Evolutionary conservation across 2,888 invertebrate species (phyloP), one percentile per base, ranked within the genome.

Genomic region (Marronus borbonicus): DNA sequence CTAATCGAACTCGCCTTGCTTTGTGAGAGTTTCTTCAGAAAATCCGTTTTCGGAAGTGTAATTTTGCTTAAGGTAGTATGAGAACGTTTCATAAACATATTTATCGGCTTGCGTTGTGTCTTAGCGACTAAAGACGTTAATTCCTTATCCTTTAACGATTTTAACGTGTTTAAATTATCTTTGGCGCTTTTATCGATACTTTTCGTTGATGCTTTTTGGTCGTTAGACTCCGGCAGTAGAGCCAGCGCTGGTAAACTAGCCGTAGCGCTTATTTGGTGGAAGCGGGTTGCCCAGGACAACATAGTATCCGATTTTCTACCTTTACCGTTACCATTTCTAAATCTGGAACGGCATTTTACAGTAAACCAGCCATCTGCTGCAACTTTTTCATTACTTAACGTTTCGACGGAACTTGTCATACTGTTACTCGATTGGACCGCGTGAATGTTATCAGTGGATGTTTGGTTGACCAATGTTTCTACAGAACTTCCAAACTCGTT

Each of bases 321-420:
- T 14, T 91, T 91, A 83, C 90, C 90, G 14, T 90, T 89, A 52
- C 79, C 79, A 82, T 90, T 89, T 81, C 87, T 91, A 62, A 92
- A 88, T 36, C 95, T 90, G 1, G 90, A 91, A 55, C 94, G 91
- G 66, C 94, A 93, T 84, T 96, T 94, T 0, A 98, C 98, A 0
- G 96, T 97, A 81, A 97, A 92, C 98, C 97, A 98, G 0, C 97
- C 98, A 82, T 95, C 95, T 58, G 86, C 78, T n/a, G 83, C 80
- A 12, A 90, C 86, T 70, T 90, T 90, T 85, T 92, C 92, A 58
- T 88, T 89, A 0, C 91, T 90, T 24, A 92, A 87, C 0, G 92
- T 92, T 85, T 92, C 92, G 0, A 90, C 89, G 60, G 92, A 92
- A 84, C 92, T 91, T 44, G 90, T 90, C 79, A 88, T 86, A 72